These are phyloP conservation scores for Haliclona indistincta DNA, from an alignment of 37 sponge, comb jelly and placozoan genomes.

Conservation along the genomic window DNA sequence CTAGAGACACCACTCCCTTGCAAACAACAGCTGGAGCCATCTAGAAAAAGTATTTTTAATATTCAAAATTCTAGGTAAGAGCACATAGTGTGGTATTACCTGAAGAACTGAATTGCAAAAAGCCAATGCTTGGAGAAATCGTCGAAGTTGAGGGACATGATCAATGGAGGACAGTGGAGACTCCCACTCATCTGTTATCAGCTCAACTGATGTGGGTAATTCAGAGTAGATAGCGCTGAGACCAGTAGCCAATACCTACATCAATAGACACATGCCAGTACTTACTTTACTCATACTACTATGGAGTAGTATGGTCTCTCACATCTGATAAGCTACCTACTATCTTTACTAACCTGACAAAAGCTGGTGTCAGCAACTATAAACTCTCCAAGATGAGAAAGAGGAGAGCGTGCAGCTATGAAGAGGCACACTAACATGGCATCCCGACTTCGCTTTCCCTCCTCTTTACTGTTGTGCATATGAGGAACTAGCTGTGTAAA, in stretches of 20 bases:
- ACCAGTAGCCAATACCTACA: conserved; percentile 74
- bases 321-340: not conserved
- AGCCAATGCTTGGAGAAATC: conserved; percentile 50
- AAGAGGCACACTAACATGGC: conserved; percentile 67
- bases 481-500: conserved; percentile 67
- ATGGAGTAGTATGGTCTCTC: not conserved
- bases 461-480: conserved; percentile 54
- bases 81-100: conserved; percentile 56
- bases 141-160: conserved; percentile 52
- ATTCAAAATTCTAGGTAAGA: not conserved
- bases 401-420: conserved; percentile 48
- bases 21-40: conserved; percentile 56
- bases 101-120: conserved; percentile 84
- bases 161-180: conserved; percentile 46
- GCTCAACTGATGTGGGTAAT: conserved; percentile 51
- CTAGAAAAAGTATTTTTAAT: conserved; percentile 17
- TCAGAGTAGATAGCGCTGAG: conserved; percentile 75
- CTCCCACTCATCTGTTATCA: conserved; percentile 60
- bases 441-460: conserved; percentile 64
- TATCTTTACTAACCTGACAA: conserved; percentile 50
- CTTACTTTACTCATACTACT: not conserved
- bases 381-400: conserved; percentile 36
- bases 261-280: not conserved
- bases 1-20: conserved; percentile 37
- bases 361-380: conserved; percentile 65